Base-by-base conservation (phyloP, 2,888 invertebrate genomes). In the Drosophila atripex region DNA sequence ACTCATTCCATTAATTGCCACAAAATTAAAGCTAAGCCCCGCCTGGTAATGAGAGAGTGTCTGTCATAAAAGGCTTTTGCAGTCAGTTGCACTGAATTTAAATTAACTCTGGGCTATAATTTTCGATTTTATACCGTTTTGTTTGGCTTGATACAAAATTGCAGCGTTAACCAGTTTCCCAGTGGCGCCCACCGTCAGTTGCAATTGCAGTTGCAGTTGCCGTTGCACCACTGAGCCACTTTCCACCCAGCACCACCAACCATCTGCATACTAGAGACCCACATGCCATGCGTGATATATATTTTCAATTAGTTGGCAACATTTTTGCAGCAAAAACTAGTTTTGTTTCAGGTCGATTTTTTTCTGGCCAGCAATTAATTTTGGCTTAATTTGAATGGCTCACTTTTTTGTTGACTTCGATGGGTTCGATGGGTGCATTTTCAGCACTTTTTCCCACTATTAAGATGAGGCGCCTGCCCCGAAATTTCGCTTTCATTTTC, bases 91-190 rank as follows among this genome's bases (percentile, higher is more conserved):
- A 28, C 43, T 66, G 59, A 58, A 71, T 71, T 78, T 73, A 66
- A 87, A 80, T 87, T 66, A 73, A 80, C 70, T 80, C 55, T 63
- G 35, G 47, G 35, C 63, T 71, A 72, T 61, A 43, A 63, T 69
- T 65, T 56, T 56, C 55, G 50, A 73, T 71, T 49, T 57, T 38
- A 71, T 59, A 50, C 45, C 60, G 60, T 59, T 71, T 71, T 71
- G 71, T 60, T 52, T 46, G 55, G 35, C 38, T 23, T 14, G 28
- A 38, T 61, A 68, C 65, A 68, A 84, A 70, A 69, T 71, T 73
- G 78, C 71, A 68, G 45, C 64, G 71, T 50, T 63, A 84, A 84
- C 78, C 78, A 80, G 80, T 86, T 80, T 78, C 65, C 30, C 66
- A 25, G 50, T 72, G 64, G 75, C 66, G 66, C 70, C 66, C 66